Evolutionary conservation across 1,140 invertebrate species (phyloP).

Genomic region (Oscheius sp.): DNA sequence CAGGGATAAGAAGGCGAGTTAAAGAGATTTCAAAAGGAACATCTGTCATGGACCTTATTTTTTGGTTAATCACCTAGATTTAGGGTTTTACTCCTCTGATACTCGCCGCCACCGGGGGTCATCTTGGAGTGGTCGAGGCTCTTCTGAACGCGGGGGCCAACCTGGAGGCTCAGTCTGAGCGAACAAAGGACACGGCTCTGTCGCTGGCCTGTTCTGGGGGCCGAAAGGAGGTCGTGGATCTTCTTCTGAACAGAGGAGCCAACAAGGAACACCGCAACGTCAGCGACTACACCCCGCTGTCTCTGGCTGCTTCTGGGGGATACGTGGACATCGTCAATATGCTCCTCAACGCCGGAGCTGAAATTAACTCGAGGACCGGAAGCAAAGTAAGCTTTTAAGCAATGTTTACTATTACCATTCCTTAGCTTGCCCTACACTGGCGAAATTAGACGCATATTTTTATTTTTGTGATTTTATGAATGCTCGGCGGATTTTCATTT

Average conservation of each 20-base stretch:
- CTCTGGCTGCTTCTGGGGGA: constrained; percentile 88
- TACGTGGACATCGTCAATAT: constrained; percentile 98
- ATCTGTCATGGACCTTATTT: neutral
- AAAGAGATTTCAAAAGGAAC: neutral
- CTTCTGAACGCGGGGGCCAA: constrained; percentile 86
- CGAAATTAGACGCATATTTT: too few species aligned
- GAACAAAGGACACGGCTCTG: constrained; percentile 96
- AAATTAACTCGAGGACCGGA: constrained; percentile 82
- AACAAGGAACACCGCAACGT: constrained; percentile 99
- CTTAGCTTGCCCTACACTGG: too few species aligned
- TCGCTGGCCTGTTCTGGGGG: constrained; percentile 96
- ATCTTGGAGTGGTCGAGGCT: constrained; percentile 89
- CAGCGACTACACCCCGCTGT: constrained; percentile 96
- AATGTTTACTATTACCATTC: neutral
- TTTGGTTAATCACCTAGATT: neutral
- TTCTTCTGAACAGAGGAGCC: constrained; percentile 79
- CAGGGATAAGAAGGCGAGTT: constrained; percentile 83
- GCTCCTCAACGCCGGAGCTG: constrained; percentile 84
- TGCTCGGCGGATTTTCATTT: too few species aligned
- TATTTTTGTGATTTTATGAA: too few species aligned
- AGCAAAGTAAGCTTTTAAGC: constrained; percentile 48
- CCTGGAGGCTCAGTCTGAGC: constrained; percentile 94
- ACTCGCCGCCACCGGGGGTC: constrained; percentile 90
- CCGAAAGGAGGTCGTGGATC: constrained; percentile 90
- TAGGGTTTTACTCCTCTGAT: constrained; percentile 88